Conservation (phyloP, 2,113 vertebrate species). For the Cyphomyrus plagiostoma region DNA sequence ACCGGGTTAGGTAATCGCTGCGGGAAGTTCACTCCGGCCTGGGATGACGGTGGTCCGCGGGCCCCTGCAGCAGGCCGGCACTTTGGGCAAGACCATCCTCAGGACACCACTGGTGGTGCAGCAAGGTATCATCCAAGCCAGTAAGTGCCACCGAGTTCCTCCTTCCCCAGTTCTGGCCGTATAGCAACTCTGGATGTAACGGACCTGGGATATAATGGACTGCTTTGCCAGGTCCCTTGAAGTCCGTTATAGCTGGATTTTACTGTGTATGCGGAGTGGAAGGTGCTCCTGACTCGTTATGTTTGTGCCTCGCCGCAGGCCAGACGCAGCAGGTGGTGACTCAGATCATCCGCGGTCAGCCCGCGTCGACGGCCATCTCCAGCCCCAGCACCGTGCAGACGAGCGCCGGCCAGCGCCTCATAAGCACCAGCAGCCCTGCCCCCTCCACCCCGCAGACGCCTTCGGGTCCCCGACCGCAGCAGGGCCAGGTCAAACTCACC, state of each 20-base stretch:
- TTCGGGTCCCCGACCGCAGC: slow-evolving; percentile 70
- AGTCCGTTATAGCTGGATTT: too few relatives aligned
- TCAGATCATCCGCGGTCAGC: slow-evolving; percentile 72
- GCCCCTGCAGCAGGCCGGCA: slow-evolving; percentile 73
- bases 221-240: too few relatives aligned
- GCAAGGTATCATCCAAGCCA: slow-evolving; percentile 70
- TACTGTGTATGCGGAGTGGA: neutral
- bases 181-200: too few relatives aligned
- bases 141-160: neutral
- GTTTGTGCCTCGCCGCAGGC: slow-evolving; percentile 50
- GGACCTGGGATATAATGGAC: too few relatives aligned
- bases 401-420: slow-evolving; percentile 56
- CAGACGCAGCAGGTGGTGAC: slow-evolving; percentile 75
- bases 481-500: slow-evolving; percentile 96
- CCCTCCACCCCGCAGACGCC: slow-evolving; percentile 30
- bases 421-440: slow-evolving; percentile 50
- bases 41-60: slow-evolving; percentile 88
- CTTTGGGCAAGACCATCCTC: slow-evolving; percentile 83
- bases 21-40: slow-evolving; percentile 75
- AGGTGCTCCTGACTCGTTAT: neutral
- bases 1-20: slow-evolving; percentile 67
- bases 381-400: slow-evolving; percentile 46
- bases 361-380: slow-evolving; percentile 63
- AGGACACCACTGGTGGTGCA: slow-evolving; percentile 85
- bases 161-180: neutral